phyloP scores from a whole-genome alignment of 2,888 invertebrate genomes.

The Caenorhabditis doughertyi region DNA sequence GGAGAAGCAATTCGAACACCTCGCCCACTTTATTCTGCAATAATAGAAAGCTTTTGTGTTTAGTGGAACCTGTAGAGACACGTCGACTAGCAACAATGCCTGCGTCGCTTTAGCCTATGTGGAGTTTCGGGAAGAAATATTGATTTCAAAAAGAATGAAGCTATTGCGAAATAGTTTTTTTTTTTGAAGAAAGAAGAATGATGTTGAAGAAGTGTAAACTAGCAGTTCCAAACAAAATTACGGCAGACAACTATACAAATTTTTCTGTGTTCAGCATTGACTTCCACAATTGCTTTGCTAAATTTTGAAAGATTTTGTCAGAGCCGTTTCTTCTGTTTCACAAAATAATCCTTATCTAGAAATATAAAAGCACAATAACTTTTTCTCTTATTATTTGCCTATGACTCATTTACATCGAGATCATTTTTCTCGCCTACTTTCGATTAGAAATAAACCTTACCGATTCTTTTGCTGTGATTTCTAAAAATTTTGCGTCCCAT shows the following conservation, averaged over 20 bases:
- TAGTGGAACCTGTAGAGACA: slow-evolving; percentile 26
- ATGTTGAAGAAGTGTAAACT: neutral
- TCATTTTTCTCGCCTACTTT: neutral
- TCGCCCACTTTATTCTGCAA: slow-evolving; percentile 67
- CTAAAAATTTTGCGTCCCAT: slow-evolving; percentile 73
- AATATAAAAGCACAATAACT: too few relatives aligned
- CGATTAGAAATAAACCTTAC: slow-evolving; percentile 14
- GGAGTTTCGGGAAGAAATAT: neutral
- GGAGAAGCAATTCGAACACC: slow-evolving; percentile 66
- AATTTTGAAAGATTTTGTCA: neutral
- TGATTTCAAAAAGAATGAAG: neutral
- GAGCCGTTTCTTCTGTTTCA: neutral
- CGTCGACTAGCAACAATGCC: slow-evolving; percentile 5
- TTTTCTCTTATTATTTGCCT: neutral
- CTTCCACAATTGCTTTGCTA: too few relatives aligned
- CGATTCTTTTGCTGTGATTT: slow-evolving; percentile 70
- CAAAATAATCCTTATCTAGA: neutral
- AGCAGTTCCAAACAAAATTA: neutral
- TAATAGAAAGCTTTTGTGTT: slow-evolving; percentile 17
- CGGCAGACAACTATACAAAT: neutral
- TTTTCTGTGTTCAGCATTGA: neutral
- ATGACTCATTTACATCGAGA: neutral
- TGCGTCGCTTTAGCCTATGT: neutral
- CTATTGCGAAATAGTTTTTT: slow-evolving; percentile 27
- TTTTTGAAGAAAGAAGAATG: neutral